A percentile compares a stretch with the other conserved stretches of the same genome.
Conservation (phyloP, 2,888 invertebrate species). For the Temnothorax unifasciatus region DNA sequence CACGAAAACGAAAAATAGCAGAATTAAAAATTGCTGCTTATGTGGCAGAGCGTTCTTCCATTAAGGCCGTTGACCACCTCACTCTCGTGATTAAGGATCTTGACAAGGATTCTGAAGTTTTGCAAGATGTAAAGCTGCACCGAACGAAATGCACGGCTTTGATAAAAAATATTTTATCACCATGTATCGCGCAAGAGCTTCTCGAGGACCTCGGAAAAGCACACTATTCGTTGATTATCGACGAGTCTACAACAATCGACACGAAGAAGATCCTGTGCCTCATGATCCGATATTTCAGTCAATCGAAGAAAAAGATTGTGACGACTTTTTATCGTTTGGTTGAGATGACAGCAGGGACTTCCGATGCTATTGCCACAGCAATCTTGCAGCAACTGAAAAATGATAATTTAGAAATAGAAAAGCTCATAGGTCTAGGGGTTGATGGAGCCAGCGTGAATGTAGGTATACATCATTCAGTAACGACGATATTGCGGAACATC, state of each 20-base stretch:
- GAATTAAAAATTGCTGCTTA: slow-evolving; percentile 4
- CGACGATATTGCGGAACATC: neutral
- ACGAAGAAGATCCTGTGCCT: neutral
- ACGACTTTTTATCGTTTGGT: slow-evolving; percentile 7
- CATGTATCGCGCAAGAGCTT: neutral
- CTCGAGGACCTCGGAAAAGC: neutral
- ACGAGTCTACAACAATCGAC: neutral
- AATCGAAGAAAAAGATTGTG: neutral
- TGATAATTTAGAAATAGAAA: neutral
- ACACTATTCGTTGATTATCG: neutral
- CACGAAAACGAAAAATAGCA: neutral
- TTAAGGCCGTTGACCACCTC: neutral
- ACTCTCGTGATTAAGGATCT: neutral
- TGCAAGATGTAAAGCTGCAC: neutral
- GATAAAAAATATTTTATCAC: slow-evolving; percentile 1
- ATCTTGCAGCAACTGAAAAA: neutral
- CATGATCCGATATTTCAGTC: neutral
- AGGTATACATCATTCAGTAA: neutral
- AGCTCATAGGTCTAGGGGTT: neutral
- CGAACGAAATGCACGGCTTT: neutral
- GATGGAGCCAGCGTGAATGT: neutral
- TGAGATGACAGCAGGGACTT: neutral
- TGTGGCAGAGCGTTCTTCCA: neutral
- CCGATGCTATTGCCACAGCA: neutral
- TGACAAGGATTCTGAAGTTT: neutral